Base-by-base conservation (phyloP, 2,888 invertebrate species). In the Hyles lineata region DNA sequence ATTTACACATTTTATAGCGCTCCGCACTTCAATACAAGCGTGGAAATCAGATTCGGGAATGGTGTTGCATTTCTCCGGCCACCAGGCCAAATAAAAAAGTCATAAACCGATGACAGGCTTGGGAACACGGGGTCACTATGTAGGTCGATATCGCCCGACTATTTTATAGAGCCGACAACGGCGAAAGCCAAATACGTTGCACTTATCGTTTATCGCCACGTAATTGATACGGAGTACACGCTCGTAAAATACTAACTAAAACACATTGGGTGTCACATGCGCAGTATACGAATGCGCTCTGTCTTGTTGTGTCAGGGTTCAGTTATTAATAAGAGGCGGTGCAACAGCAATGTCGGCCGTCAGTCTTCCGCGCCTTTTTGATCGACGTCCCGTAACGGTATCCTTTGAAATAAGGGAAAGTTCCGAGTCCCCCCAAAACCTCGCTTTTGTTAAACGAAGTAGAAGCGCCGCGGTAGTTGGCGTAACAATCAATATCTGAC, bases 11-110 rank as follows among this genome's bases (percentile, higher is more conserved):
- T 89, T 87, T 86, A 89, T 88, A 85, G 84, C 78, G 83, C 82
- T 78, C 74, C 78, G 78, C 85, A 84, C 84, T 88, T 83, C 82
- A 87, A 85, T 90, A 90, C 91, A 89, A 82, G 78, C 82, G 82
- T 86, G 83, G 90, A 91, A 90, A 92, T 90, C 88, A 83, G 89
- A 88, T 89, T 89, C 85, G 85, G 89, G 89, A 89, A 87, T 89
- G 90, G 90, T 92, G 85, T 92, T 92, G 91, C 92, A 90, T 93
- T 92, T 92, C 92, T 90, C 85, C 83, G 80, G 85, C 87, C 87
- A 91, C 89, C 89, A 89, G 88, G 87, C 87, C 88, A 87, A 92
- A 94, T 94, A 93, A 94, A 93, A 94, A 92, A 91, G 92, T 90
- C 89, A 91, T 94, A 93, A 93, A 93, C 87, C 85, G 87, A 90